Evolutionary conservation across 2,113 vertebrate species (phyloP).

Genomic region (Siniperca chuatsi): DNA sequence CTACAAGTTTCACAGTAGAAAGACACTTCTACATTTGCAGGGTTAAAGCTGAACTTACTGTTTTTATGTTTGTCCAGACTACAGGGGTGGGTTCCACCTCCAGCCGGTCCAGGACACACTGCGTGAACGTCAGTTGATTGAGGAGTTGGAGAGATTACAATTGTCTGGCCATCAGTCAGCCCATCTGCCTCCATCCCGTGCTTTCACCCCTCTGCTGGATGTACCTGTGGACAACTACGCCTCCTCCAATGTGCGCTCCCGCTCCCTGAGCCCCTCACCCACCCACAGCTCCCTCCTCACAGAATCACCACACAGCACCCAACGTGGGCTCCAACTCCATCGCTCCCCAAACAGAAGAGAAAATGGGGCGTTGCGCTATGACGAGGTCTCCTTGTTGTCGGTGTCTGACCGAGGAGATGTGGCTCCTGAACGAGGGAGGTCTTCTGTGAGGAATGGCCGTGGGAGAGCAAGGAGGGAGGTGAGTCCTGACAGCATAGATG

Average conservation of each 20-base stretch:
- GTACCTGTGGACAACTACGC: conserved; percentile 90
- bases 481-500: conserved; percentile 74
- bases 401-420: conserved; percentile 56
- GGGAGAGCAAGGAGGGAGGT: conserved; percentile 64
- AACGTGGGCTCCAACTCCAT: conserved; percentile 41
- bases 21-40: background rate
- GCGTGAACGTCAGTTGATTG: conserved; percentile 67
- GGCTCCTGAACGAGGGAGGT: conserved; percentile 77
- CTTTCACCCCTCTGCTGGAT: conserved; percentile 89
- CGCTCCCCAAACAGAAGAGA: conserved; percentile 65
- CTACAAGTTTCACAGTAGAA: background rate
- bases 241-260: conserved; percentile 54
- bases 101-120: conserved; percentile 84
- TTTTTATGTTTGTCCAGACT: conserved; percentile 84
- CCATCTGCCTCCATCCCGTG: conserved; percentile 75
- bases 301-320: conserved; percentile 54
- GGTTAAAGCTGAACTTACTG: background rate
- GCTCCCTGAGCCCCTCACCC: conserved; percentile 69
- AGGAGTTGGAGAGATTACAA: conserved; percentile 81
- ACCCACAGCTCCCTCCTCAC: conserved; percentile 83
- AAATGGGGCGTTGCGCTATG: conserved; percentile 26
- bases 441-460: conserved; percentile 77
- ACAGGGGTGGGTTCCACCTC: conserved; percentile 92
- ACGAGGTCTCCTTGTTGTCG: conserved; percentile 49
- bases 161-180: conserved; percentile 75